Conservation (phyloP, 1,140 invertebrate species). For the Drosophila setifemur region DNA sequence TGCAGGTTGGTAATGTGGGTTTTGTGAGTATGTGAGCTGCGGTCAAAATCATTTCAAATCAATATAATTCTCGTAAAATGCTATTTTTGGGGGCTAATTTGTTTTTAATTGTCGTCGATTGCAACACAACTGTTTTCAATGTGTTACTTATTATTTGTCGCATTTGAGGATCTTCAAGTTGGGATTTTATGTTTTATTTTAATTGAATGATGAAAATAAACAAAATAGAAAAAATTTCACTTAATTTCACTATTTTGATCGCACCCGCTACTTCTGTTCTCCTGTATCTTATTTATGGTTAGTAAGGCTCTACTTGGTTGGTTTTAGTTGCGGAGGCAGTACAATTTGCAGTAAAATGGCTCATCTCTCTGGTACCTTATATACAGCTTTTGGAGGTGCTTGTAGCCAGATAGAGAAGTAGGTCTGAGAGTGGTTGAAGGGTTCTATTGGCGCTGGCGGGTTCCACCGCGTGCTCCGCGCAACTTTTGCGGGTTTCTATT, state of each 20-base stretch:
- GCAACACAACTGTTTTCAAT: no score
- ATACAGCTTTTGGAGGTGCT: constrained; percentile 65
- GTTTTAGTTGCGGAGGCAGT: constrained; percentile 20
- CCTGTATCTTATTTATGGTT: constrained; percentile 19
- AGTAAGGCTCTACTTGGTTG: constrained; percentile 47
- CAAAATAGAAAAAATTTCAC: not conserved
- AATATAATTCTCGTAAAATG: no score
- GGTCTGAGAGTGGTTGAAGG: constrained; percentile 35
- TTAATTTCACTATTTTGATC: constrained; percentile 5
- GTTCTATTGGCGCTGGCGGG: constrained; percentile 75
- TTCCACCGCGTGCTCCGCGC: constrained; percentile 73
- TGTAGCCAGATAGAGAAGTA: constrained; percentile 52
- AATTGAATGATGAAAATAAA: no score
- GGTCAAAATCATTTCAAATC: constrained; percentile 17
- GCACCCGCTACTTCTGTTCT: not conserved
- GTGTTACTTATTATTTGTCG: no score
- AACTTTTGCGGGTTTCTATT: constrained; percentile 82
- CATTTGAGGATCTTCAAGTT: no score
- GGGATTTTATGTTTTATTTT: no score
- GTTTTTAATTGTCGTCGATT: no score
- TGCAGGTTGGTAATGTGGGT: constrained; percentile 22
- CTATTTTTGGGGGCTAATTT: no score
- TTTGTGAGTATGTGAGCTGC: not conserved
- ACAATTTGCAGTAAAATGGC: constrained; percentile 8
- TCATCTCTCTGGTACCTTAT: constrained; percentile 69